Conservation (phyloP, 2,888 invertebrate species). For the Allacma fusca region DNA sequence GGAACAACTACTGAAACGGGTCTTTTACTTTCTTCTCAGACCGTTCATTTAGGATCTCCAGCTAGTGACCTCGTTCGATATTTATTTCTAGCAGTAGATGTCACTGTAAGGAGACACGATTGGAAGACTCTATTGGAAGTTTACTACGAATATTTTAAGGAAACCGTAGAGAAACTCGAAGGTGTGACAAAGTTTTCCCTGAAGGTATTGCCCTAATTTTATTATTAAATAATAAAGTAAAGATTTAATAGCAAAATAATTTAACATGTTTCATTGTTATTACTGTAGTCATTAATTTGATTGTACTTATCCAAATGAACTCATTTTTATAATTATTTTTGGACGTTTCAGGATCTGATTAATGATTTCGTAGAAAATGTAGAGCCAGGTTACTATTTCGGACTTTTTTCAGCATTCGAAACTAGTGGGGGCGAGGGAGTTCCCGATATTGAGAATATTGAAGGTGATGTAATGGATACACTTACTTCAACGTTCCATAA, state of each 20-base stretch:
- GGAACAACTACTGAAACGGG: too few relatives aligned
- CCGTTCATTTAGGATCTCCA: constrained; percentile 21
- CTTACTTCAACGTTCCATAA: not conserved
- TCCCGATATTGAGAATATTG: constrained; percentile 21
- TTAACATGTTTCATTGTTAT: too few relatives aligned
- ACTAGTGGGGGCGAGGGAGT: not conserved
- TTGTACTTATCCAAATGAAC: too few relatives aligned
- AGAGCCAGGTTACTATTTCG: constrained; percentile 2
- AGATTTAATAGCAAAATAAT: too few relatives aligned
- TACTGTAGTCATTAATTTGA: too few relatives aligned
- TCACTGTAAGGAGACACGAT: not conserved
- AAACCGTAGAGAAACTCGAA: constrained; percentile 1
- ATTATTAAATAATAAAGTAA: too few relatives aligned
- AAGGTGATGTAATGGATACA: constrained; percentile 25
- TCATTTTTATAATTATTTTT: too few relatives aligned
- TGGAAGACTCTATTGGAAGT: constrained; percentile 26
- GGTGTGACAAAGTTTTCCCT: not conserved
- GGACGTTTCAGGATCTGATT: constrained; percentile 23
- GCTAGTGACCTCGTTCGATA: constrained; percentile 31
- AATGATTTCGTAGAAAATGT: constrained; percentile 10
- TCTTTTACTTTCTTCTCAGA: not conserved
- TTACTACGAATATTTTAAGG: constrained; percentile 33
- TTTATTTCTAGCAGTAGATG: constrained; percentile 13
- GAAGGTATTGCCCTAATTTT: too few relatives aligned
- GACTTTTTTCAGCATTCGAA: not conserved